Percentiles rank a stretch among this genome's conserved stretches.
Conservation (phyloP, 2,113 vertebrate species). For the Hippotragus niger region DNA sequence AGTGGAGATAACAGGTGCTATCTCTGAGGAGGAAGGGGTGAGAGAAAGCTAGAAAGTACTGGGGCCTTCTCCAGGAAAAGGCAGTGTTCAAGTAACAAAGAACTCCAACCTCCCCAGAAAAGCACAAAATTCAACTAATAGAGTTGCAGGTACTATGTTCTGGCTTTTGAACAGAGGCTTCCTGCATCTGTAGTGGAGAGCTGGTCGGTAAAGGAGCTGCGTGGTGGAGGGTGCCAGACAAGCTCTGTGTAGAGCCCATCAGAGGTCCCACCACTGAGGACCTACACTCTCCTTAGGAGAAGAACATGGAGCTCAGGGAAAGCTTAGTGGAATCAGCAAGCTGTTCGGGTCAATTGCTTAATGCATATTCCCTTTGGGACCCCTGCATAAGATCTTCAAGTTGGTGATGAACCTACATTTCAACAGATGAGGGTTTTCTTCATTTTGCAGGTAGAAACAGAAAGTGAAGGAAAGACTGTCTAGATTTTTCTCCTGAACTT, state of each 20-base stretch:
- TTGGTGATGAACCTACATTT: background rate
- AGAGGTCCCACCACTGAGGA: background rate
- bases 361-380: background rate
- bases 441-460: slow-evolving; percentile 33
- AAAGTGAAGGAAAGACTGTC: slow-evolving; percentile 23
- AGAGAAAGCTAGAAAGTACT: background rate
- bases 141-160: background rate
- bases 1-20: slow-evolving; percentile 19
- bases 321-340: background rate
- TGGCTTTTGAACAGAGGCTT: background rate
- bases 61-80: slow-evolving; percentile 44
- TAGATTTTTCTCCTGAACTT: slow-evolving; percentile 29
- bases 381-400: background rate
- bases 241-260: background rate
- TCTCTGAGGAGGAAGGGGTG: background rate
- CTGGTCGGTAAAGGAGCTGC: background rate
- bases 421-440: slow-evolving; percentile 9
- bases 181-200: accelerated
- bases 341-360: background rate
- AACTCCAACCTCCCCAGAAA: background rate
- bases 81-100: slow-evolving; percentile 53
- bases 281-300: background rate
- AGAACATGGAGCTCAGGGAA: background rate
- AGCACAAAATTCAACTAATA: slow-evolving; percentile 59
- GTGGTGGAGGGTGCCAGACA: accelerated